Base-by-base conservation (phyloP, 2,797 vertebrate species). In the Sebastes cheni region DNA sequence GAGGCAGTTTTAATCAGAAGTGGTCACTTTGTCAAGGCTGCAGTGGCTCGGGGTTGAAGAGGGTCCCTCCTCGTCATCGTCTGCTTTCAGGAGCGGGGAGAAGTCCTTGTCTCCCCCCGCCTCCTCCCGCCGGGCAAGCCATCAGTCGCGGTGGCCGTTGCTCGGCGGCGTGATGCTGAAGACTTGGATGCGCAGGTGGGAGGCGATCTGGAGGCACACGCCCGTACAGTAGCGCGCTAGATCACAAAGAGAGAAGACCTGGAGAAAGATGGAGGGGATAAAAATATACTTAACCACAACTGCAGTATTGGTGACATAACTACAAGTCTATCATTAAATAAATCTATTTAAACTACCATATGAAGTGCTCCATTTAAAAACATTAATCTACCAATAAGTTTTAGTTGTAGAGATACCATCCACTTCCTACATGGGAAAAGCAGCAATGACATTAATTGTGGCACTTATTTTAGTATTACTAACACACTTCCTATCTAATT, bases 161-260 rank as follows among this genome's bases (percentile, higher is more conserved):
- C 96, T 94, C 89, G 95, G 96, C 86, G 92, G 89, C 79, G 96
- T 95, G 93, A 98, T 98, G 96, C 97, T 97, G 96, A 99, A 99
- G 90, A 99, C 96, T 27, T 58, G 92, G 94, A 99, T 98, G 93
- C 94, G 96, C 89, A 99, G 96, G 91, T 99, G 98, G 80, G 96
- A 93, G 73, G 99, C 96, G 85, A 99, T 99, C 96, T 99, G 98
- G 77, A 97, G 93, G 92, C 98, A 99, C 82, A 99, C 92, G 39
- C 96, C 96, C 71, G 95, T 97, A 89, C 97, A 98, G 94, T 99
- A 99, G 86, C 97, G 96, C 16, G 95, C 82, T 92, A 99, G 95
- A 94, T 99, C 98, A 36, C 93, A 98, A 67, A 97, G 88, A 59
- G 99, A 99, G 87, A 98, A 90, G 84, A 97, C 91, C 99, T 99